A percentile compares a stretch with the other conserved stretches of the same genome.
These are phyloP conservation scores for Gymnodraco acuticeps DNA, from an alignment of 2,797 vertebrate genomes.

Conservation along the genomic window DNA sequence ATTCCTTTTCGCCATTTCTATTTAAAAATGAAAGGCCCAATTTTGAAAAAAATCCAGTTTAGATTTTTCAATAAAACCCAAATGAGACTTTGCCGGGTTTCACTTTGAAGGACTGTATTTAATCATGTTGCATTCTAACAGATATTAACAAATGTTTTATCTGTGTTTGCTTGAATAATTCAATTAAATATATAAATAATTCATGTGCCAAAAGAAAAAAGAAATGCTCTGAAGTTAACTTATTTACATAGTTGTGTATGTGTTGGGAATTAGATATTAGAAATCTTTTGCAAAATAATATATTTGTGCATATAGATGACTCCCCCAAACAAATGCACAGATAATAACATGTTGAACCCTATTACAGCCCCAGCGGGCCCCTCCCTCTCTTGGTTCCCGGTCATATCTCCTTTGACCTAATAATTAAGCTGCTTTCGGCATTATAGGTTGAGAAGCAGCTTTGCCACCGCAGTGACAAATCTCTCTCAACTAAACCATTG, in stretches of 20 bases:
- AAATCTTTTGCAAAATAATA: conserved; percentile 20
- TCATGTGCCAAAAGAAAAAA: background rate
- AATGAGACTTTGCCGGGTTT: background rate
- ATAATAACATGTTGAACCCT: conserved; percentile 55
- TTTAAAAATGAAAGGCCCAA: background rate
- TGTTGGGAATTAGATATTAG: conserved; percentile 8
- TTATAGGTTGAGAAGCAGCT: conserved; percentile 70
- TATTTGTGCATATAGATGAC: background rate
- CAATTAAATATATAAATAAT: background rate
- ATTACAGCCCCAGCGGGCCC: conserved; percentile 26
- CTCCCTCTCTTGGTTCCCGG: conserved; percentile 1
- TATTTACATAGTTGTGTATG: background rate
- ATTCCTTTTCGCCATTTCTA: background rate
- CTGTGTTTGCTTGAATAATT: background rate
- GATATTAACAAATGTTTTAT: background rate
- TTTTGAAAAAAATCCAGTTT: background rate
- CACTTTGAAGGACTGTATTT: background rate
- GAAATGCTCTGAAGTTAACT: background rate
- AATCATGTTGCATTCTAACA: background rate
- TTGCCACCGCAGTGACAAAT: conserved; percentile 62
- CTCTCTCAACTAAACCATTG: conserved; percentile 50
- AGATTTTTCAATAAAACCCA: background rate
- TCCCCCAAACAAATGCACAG: conserved; percentile 40
- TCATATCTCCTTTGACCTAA: conserved; percentile 73
- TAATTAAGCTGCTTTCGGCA: conserved; percentile 76